Base-by-base conservation (phyloP, 2,888 invertebrate genomes). In the Andrena minutula region DNA sequence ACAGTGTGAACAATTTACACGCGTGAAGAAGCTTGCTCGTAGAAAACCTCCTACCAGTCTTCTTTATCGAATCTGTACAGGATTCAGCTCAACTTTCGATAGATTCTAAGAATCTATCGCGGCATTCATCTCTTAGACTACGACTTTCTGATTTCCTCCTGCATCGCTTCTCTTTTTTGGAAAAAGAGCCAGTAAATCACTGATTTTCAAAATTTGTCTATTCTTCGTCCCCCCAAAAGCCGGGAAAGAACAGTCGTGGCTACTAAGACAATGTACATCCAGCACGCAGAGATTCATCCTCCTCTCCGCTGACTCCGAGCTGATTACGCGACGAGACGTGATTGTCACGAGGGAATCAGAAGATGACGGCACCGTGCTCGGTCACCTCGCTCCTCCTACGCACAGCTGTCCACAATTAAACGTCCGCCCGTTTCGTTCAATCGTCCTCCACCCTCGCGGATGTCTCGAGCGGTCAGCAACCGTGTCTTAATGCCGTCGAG, bases 371-470 rank as follows among this genome's bases (percentile, higher is more conserved):
- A 79, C 63, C 70, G 66, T 63, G 65, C 61, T 75, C 53, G 63
- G 73, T 81, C 82, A 87, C 76, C 80, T 82, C 84, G 78, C 79
- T 83, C 84, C 82, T 83, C 88, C 89, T 79, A 89, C 86, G 80
- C 83, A 82, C 83, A 58, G 47, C 70, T 63, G 65, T 76, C 79
- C 85, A 77, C 75, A 86, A 89, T 89, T 88, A 89, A 89, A 89
- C 73, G 86, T 83, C 87, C 85, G 83, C 83, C 73, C 74, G 70
- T 85, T 87, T 88, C 81, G 76, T 74, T 72, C 83, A 79, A 85
- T 85, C 85, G 76, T 65, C 58, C 64, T 75, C 82, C 81, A 78
- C 84, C 82, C 84, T 75, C 65, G 51, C 71, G 64, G 65, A 69
- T 56, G 81, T 83, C 65, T 68, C 72, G 65, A 79, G 53, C 75